Base-by-base conservation (phyloP, 2,888 invertebrate genomes). In the Yponomeuta plumbellus region DNA sequence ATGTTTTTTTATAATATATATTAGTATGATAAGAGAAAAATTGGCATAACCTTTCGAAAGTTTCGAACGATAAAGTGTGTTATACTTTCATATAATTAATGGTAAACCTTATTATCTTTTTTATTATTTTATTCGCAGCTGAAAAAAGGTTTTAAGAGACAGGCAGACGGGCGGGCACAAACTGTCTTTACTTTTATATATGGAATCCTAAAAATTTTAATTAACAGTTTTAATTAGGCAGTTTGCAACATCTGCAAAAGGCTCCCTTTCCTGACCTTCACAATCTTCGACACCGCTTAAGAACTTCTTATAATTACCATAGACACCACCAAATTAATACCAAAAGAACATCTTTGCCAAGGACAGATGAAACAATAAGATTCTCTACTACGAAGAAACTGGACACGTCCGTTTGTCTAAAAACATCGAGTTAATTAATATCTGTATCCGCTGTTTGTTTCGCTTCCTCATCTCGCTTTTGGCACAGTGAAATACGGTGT, bases 361-460 rank as follows among this genome's bases (percentile, higher is more conserved):
- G 17, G 39, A n/a, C 62, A 34, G 39, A 10, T 20, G n/a, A 34
- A 62, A 62, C 62, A 62, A 62, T 34, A 62, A 26, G 23, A n/a
- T 59, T 62, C 23, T 62, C 61, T 61, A 61, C n/a, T 62, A 62
- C 26, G 26, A 62, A 62, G 23, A 13, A 20, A 20, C 17, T 62
- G 72, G 73, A 70, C 70, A 73, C 57, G 64, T 66, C 68, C 64
- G 66, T 83, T 81, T 52, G 44, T 52, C 44, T 52, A 17, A 52
- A 17, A 52, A 17, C 44, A 84, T 85, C 81, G 82, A 77, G 77
- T 82, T 82, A 84, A 85, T 87, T 86, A 86, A 85, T 87, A 85
- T 83, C 75, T 71, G 79, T 82, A 79, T 90, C 90, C 89, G 89
- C 81, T 80, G 82, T 89, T 90, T 90, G 90, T 90, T 80, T 80